Percentiles rank a stretch among this genome's conserved stretches.
These are phyloP conservation scores for Habrosyne pyritoides DNA, from an alignment of 2,888 invertebrate species.

Conservation along the genomic window DNA sequence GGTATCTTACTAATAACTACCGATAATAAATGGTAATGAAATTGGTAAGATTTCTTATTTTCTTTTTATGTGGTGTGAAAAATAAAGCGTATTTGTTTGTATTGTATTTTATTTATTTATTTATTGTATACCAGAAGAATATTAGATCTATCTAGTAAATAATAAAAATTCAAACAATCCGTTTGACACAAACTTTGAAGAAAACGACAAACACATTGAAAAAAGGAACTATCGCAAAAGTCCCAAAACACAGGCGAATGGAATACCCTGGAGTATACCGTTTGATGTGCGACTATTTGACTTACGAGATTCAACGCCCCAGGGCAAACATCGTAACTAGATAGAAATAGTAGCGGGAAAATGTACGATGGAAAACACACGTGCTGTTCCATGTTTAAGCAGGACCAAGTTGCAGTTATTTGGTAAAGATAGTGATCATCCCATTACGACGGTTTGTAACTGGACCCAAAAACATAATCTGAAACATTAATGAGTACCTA, in stretches of 20 bases:
- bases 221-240: constrained; percentile 16
- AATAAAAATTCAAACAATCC: constrained; percentile 3
- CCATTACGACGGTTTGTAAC: too few species aligned
- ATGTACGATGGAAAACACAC: neutral
- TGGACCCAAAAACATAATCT: too few species aligned
- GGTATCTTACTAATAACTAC: too few species aligned
- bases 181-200: constrained; percentile 9
- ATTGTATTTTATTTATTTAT: too few species aligned
- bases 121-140: too few species aligned
- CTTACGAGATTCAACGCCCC: constrained; percentile 26
- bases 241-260: constrained; percentile 9
- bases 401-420: neutral
- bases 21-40: too few species aligned
- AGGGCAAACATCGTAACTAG: constrained; percentile 29
- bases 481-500: too few species aligned
- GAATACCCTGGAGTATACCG: constrained; percentile 22
- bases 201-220: constrained; percentile 7
- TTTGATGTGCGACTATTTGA: constrained; percentile 30
- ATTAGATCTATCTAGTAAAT: too few species aligned
- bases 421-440: too few species aligned
- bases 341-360: constrained; percentile 11
- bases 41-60: too few species aligned
- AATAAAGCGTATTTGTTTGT: too few species aligned
- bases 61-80: too few species aligned
- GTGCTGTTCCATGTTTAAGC: neutral